Evolutionary conservation across 2,888 invertebrate genomes (phyloP).

Genomic region (Rugalucina vietnamica): DNA sequence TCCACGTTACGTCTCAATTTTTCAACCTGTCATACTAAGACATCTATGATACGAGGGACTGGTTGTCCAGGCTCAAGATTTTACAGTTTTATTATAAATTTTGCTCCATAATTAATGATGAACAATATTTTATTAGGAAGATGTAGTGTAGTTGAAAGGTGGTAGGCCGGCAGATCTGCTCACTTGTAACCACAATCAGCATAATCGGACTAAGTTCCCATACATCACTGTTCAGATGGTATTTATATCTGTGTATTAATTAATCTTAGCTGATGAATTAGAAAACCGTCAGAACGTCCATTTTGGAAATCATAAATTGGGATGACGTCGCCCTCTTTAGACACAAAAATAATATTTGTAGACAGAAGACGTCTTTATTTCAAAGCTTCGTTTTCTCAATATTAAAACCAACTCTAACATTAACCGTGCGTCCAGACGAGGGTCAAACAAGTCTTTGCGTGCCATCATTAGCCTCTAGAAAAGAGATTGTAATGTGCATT

Average conservation of each 20-base stretch:
- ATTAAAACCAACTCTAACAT: too few species aligned
- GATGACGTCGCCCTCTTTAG: too few species aligned
- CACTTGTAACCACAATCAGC: not conserved
- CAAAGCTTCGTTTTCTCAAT: too few species aligned
- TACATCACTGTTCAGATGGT: not conserved
- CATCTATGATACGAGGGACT: constrained; percentile 28
- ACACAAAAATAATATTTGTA: too few species aligned
- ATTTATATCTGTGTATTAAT: constrained; percentile 2
- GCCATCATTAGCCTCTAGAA: too few species aligned
- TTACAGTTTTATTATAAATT: constrained; percentile 47
- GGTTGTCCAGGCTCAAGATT: constrained; percentile 26
- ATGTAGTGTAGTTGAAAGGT: not conserved
- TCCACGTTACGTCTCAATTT: constrained; percentile 32
- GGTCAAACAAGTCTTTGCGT: too few species aligned
- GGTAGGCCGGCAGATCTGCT: not conserved
- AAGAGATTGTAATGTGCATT: too few species aligned
- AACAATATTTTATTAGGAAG: constrained; percentile 40
- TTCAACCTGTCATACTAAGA: constrained; percentile 59
- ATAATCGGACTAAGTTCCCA: not conserved
- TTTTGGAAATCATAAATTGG: too few species aligned
- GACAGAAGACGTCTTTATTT: too few species aligned
- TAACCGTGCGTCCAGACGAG: too few species aligned
- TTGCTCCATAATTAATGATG: constrained; percentile 48
- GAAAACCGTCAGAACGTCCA: not conserved
- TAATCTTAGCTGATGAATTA: constrained; percentile 11